Conservation (phyloP, 2,113 vertebrate species). For the Clarias gariepinus region DNA sequence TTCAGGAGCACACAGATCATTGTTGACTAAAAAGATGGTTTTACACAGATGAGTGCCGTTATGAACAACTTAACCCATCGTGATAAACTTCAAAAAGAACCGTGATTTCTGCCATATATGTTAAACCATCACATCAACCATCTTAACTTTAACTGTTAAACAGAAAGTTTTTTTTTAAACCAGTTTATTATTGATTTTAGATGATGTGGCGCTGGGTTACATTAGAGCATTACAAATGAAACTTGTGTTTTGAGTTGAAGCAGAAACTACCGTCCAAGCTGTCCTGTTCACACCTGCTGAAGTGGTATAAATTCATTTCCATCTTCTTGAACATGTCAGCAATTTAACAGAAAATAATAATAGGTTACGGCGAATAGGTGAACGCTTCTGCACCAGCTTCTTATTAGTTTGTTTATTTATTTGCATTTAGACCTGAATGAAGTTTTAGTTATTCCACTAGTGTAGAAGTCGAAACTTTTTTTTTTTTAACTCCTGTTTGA, state of each 20-base stretch:
- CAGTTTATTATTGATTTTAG: background rate
- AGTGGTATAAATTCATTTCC: background rate
- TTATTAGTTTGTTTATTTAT: constrained; percentile 81
- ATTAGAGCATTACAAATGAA: background rate
- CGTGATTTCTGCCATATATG: background rate
- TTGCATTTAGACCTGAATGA: constrained; percentile 78
- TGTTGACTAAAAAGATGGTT: background rate
- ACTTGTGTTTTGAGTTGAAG: background rate
- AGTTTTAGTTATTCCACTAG: constrained; percentile 82
- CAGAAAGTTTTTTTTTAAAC: background rate
- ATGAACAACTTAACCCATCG: background rate
- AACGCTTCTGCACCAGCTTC: no score
- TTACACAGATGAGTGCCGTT: background rate
- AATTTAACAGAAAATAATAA: background rate
- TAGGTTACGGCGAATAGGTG: background rate
- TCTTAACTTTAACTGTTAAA: background rate
- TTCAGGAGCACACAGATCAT: background rate
- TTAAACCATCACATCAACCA: background rate
- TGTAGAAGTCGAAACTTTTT: constrained; percentile 1
- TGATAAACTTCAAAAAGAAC: background rate
- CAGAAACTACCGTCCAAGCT: background rate
- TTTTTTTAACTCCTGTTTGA: no score
- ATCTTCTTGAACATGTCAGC: background rate
- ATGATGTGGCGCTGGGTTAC: background rate
- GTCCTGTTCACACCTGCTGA: background rate